Conservation (phyloP, 2,888 invertebrate species). For the Trachelus stipa region DNA sequence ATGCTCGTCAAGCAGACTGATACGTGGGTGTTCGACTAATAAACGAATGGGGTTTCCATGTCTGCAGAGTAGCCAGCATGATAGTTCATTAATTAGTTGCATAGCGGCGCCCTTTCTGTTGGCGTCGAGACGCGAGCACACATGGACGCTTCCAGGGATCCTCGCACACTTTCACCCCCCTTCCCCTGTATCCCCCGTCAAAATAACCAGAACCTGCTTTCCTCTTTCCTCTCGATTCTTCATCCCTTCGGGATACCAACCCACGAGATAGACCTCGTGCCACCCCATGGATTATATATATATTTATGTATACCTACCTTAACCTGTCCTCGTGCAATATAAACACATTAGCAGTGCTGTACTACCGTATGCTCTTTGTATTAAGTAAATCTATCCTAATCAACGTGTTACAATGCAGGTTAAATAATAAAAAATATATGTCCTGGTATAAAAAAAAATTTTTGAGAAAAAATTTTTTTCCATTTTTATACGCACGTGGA, state of each 20-base stretch:
- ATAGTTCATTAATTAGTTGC: slow-evolving; percentile 34
- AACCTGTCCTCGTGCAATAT: slow-evolving; percentile 13
- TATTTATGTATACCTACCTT: slow-evolving; percentile 4
- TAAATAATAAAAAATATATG: neutral
- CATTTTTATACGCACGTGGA: neutral
- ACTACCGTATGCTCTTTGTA: slow-evolving; percentile 2
- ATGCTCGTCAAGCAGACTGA: neutral
- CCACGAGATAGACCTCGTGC: neutral
- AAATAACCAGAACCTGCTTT: slow-evolving; percentile 29
- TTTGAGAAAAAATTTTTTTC: neutral
- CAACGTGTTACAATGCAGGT: neutral
- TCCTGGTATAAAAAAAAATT: neutral
- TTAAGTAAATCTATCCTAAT: neutral
- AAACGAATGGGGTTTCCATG: slow-evolving; percentile 51
- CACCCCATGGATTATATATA: neutral
- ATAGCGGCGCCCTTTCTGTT: slow-evolving; percentile 32
- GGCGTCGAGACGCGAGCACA: slow-evolving; percentile 11
- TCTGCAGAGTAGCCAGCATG: slow-evolving; percentile 31
- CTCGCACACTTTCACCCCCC: slow-evolving; percentile 21
- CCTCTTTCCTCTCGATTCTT: slow-evolving; percentile 13
- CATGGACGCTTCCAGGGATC: slow-evolving; percentile 26
- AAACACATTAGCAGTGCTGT: slow-evolving; percentile 19
- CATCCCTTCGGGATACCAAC: slow-evolving; percentile 2
- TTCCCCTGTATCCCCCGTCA: slow-evolving; percentile 20
- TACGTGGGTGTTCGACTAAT: slow-evolving; percentile 30